Evolutionary conservation across 2,113 vertebrate genomes (phyloP).

Genomic region (Coreoperca whiteheadi): DNA sequence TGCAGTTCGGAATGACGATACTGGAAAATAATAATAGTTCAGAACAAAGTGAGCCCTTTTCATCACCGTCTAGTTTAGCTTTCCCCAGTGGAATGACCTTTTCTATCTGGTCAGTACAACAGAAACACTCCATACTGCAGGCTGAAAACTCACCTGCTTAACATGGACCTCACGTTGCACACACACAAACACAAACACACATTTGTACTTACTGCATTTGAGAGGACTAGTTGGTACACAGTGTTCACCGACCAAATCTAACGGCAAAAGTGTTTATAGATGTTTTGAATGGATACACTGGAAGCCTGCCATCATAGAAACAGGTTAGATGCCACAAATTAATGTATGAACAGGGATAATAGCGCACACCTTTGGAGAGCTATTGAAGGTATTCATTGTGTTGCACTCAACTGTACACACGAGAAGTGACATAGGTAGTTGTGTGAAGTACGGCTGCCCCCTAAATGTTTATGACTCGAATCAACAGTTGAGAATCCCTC

Average conservation of each 20-base stretch:
- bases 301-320: background rate
- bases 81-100: conserved; percentile 25
- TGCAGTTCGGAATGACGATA: background rate
- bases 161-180: conserved; percentile 31
- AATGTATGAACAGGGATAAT: background rate
- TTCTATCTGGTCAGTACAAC: conserved; percentile 17
- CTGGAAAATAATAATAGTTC: background rate
- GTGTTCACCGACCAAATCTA: background rate
- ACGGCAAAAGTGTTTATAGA: background rate
- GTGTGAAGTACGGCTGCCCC: background rate
- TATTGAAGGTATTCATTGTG: background rate
- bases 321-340: background rate
- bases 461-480: background rate
- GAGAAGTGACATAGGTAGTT: background rate
- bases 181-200: conserved; percentile 1
- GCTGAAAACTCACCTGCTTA: conserved; percentile 26
- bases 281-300: background rate
- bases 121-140: background rate
- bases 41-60: background rate
- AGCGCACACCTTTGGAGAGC: background rate
- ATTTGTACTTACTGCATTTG: background rate
- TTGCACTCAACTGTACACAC: background rate
- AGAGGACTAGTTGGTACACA: background rate
- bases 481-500: background rate
- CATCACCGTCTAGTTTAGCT: background rate